A percentile compares a stretch with the other conserved stretches of the same genome.
Conservation (phyloP, 2,113 vertebrate species). For the Chloroceryle aenea region DNA sequence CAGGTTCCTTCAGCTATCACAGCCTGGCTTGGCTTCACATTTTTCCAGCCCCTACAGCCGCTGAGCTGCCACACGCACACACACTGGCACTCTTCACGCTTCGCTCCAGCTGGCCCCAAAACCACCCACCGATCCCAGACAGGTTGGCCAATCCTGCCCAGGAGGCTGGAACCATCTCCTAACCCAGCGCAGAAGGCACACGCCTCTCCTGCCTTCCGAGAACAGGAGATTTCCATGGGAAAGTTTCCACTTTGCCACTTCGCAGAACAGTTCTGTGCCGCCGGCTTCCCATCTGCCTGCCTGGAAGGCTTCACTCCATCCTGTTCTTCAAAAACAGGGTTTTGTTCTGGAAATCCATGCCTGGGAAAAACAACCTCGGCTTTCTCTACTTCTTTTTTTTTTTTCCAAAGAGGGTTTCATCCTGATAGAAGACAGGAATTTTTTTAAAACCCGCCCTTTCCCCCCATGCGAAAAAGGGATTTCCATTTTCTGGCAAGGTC, state of each 20-base stretch:
- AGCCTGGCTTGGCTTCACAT: fast-evolving
- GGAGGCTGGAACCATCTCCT: background rate
- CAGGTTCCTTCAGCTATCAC: background rate
- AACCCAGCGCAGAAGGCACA: background rate
- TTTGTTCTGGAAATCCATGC: constrained; percentile 6
- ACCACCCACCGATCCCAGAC: fast-evolving
- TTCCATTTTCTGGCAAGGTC: constrained; percentile 46
- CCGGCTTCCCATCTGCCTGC: constrained; percentile 38
- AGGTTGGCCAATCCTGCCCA: background rate
- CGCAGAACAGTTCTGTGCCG: background rate
- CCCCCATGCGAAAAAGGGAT: background rate
- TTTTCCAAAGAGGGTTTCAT: background rate
- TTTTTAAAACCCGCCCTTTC: fast-evolving
- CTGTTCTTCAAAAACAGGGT: background rate
- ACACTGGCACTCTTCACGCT: fast-evolving
- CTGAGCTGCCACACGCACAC: fast-evolving
- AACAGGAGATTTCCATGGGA: background rate
- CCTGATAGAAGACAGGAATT: background rate
- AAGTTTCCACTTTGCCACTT: background rate
- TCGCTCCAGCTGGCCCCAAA: background rate
- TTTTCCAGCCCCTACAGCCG: background rate
- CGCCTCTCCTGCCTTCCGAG: background rate
- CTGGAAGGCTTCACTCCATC: constrained; percentile 41
- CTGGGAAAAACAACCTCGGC: background rate
- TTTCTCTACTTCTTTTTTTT: background rate